These are phyloP conservation scores for Gari tellinella DNA, from an alignment of 2,888 invertebrate species.

Conservation along the genomic window DNA sequence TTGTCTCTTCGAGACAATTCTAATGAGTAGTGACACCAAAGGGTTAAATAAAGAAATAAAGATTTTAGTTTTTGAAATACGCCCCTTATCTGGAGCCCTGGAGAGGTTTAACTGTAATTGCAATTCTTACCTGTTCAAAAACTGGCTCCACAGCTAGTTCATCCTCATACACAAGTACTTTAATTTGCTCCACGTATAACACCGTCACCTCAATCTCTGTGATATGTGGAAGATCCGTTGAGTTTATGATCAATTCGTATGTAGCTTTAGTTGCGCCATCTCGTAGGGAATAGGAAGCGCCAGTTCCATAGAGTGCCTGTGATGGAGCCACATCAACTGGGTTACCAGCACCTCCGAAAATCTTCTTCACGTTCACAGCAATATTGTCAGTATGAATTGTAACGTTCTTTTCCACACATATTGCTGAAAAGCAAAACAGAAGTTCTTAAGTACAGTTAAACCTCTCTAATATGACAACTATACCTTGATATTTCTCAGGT, in stretches of 20 bases:
- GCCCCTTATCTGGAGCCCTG: too few species aligned
- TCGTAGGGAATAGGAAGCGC: constrained; percentile 5
- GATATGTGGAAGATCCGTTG: constrained; percentile 1
- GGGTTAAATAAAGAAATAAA: too few species aligned
- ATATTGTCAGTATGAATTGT: constrained; percentile 9
- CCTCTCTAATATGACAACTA: too few species aligned
- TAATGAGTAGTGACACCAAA: too few species aligned
- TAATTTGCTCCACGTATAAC: constrained; percentile 14
- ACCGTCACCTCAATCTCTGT: constrained; percentile 9
- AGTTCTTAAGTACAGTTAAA: neutral
- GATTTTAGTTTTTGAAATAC: too few species aligned
- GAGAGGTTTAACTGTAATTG: too few species aligned
- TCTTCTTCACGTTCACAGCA: constrained; percentile 9
- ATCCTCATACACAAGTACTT: constrained; percentile 1
- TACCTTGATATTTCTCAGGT: too few species aligned
- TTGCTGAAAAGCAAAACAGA: constrained; percentile 4
- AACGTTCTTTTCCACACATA: constrained; percentile 13
- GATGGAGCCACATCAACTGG: constrained; percentile 1
- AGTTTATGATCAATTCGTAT: constrained; percentile 9
- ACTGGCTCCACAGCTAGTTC: neutral
- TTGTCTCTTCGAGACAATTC: too few species aligned
- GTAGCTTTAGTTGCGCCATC: constrained; percentile 12
- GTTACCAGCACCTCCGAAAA: constrained; percentile 4
- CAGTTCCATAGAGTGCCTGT: constrained; percentile 16
- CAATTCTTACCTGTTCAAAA: constrained; percentile 11